phyloP scores from a whole-genome alignment of 2,888 invertebrate species.

The Branchellion lobata region DNA sequence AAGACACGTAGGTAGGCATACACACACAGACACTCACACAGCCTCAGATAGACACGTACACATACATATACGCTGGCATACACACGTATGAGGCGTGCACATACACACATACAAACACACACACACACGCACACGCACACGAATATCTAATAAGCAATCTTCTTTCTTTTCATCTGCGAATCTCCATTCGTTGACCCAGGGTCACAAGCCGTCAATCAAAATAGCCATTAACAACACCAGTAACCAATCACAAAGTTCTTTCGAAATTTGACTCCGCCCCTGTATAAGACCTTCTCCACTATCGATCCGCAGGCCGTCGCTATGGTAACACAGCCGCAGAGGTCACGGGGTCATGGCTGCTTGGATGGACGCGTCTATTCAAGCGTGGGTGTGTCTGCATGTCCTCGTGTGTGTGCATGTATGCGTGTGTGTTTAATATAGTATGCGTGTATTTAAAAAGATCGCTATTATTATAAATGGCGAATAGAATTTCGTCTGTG shows the following conservation, averaged over 20 bases:
- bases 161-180: conserved; percentile 45
- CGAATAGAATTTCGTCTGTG: too few relatives aligned
- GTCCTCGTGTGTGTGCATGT: conserved; percentile 16
- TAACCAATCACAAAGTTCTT: conserved; percentile 27
- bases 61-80: neutral
- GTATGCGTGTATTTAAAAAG: neutral
- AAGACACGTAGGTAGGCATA: too few relatives aligned
- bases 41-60: too few relatives aligned
- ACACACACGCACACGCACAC: conserved; percentile 15
- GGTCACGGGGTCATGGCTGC: conserved; percentile 40
- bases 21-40: too few relatives aligned
- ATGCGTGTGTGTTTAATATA: neutral
- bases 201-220: conserved; percentile 41
- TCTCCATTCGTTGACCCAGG: conserved; percentile 44
- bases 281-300: conserved; percentile 31
- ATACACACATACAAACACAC: neutral
- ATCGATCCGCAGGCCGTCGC: conserved; percentile 44
- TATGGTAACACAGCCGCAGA: conserved; percentile 42
- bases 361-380: conserved; percentile 36
- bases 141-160: conserved; percentile 41
- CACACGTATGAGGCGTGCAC: neutral
- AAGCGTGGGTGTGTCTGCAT: conserved; percentile 17
- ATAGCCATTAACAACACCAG: conserved; percentile 26
- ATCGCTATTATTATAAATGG: too few relatives aligned
- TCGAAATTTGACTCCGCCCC: conserved; percentile 23